A percentile compares a stretch with the other conserved stretches of the same genome.
These are phyloP conservation scores for Catajapyx aquilonaris DNA, from an alignment of 1,140 invertebrate genomes.

Conservation along the genomic window DNA sequence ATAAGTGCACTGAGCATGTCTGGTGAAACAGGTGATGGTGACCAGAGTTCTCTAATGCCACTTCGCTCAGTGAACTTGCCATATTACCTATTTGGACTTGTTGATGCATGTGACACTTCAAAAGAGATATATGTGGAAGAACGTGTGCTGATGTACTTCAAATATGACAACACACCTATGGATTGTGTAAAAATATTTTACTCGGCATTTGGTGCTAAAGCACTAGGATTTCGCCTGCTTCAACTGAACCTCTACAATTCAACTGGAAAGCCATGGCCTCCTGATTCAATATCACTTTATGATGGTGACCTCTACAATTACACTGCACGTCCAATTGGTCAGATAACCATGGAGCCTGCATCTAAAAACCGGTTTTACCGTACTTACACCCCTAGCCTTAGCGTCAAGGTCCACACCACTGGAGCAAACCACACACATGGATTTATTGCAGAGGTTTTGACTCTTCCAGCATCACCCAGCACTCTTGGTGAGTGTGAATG, in stretches of 20 bases:
- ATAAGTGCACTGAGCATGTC: conserved; percentile 72
- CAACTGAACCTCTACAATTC: conserved; percentile 90
- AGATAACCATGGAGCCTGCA: conserved; percentile 40
- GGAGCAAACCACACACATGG: conserved; percentile 82
- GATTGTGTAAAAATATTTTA: conserved; percentile 97
- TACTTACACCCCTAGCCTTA: conserved; percentile 56
- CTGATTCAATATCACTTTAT: conserved; percentile 68
- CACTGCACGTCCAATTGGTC: conserved; percentile 44
- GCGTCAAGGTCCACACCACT: conserved; percentile 79
- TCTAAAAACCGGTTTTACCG: conserved; percentile 52
- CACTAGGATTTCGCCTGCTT: conserved; percentile 69
- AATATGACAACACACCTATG: conserved; percentile 86
- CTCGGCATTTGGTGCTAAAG: conserved; percentile 57
- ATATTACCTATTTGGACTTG: conserved; percentile 82
- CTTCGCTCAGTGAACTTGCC: conserved; percentile 67
- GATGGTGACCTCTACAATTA: conserved; percentile 85
- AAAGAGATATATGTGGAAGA: conserved; percentile 82
- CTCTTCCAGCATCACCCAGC: conserved; percentile 74
- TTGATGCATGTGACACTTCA: conserved; percentile 87
- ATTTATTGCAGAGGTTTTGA: conserved; percentile 93
- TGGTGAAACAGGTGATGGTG: conserved; percentile 74
- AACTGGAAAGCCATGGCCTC: conserved; percentile 49
- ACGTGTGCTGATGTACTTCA: conserved; percentile 82
- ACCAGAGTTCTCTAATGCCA: conserved; percentile 67
- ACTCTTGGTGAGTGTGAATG: conserved; percentile 51